Percentiles rank a stretch among this genome's conserved stretches.
Conservation (phyloP, 2,113 vertebrate species). For the Syngnathus scovelli region DNA sequence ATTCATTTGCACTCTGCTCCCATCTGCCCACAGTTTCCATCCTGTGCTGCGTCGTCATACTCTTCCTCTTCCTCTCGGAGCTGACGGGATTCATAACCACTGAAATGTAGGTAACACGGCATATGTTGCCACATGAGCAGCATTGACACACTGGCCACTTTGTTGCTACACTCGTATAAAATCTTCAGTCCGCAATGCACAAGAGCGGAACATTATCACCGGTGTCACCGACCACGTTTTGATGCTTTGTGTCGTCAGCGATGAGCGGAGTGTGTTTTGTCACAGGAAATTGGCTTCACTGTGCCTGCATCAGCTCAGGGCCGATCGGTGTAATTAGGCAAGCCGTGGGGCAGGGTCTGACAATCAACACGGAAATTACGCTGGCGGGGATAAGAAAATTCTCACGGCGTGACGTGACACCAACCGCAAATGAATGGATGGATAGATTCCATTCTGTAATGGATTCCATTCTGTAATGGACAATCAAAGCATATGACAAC, state of each 20-base stretch:
- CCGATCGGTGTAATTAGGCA: slow-evolving; percentile 36
- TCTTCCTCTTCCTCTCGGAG: slow-evolving; percentile 98
- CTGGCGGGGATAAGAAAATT: slow-evolving; percentile 16
- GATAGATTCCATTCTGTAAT: too few relatives aligned
- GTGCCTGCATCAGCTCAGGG: slow-evolving; percentile 46
- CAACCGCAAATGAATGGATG: neutral
- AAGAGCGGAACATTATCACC: slow-evolving; percentile 24
- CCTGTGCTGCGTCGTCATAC: slow-evolving; percentile 96
- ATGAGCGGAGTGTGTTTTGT: slow-evolving; percentile 28
- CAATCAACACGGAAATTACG: slow-evolving; percentile 44
- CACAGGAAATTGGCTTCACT: slow-evolving; percentile 53
- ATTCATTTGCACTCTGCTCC: slow-evolving; percentile 23
- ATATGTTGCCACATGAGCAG: slow-evolving; percentile 9
- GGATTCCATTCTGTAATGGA: too few relatives aligned
- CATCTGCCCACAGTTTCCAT: slow-evolving; percentile 84
- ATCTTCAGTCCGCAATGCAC: slow-evolving; percentile 7
- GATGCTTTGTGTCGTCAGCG: slow-evolving; percentile 28
- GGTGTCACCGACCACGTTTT: slow-evolving; percentile 27
- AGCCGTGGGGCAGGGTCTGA: slow-evolving; percentile 29
- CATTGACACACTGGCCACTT: neutral
- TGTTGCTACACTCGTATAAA: slow-evolving; percentile 8
- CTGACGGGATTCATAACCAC: slow-evolving; percentile 97
- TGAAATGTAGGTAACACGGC: slow-evolving; percentile 86
- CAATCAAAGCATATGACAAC: too few relatives aligned
- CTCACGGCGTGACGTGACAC: neutral